Percentiles rank a stretch among this genome's conserved stretches.
These are phyloP conservation scores for Alca torda DNA, from an alignment of 2,797 vertebrate species.

Conservation along the genomic window DNA sequence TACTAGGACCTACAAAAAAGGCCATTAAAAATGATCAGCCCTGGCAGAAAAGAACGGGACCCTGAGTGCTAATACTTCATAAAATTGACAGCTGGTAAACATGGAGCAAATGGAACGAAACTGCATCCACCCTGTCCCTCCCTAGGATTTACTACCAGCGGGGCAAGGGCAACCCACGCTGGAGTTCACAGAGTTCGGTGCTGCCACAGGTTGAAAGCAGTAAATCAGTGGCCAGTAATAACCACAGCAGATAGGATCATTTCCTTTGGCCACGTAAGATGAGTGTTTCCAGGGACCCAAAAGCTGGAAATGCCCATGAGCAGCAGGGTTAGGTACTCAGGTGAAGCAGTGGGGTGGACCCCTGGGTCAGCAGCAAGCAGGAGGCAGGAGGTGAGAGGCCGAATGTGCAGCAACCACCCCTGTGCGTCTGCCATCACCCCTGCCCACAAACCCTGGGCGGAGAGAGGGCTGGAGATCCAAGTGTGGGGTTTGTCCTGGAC, in stretches of 20 bases:
- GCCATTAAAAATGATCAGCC: neutral
- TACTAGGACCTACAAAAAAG: neutral
- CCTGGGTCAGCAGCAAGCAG: neutral
- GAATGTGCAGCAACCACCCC: neutral
- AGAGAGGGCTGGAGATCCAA: neutral
- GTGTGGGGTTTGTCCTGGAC: neutral
- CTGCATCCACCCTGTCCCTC: neutral
- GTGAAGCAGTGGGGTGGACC: neutral
- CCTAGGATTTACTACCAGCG: neutral
- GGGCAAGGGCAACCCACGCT: neutral
- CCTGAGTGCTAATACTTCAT: neutral
- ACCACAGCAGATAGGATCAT: neutral
- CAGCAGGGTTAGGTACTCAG: neutral
- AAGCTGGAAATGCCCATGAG: rapidly evolving
- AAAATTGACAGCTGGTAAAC: neutral
- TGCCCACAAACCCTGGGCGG: neutral
- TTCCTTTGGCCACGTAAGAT: neutral
- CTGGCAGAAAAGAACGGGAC: neutral
- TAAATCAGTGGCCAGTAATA: neutral
- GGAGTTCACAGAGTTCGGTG: neutral
- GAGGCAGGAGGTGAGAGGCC: neutral
- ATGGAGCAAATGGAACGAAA: neutral
- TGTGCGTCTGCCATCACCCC: rapidly evolving
- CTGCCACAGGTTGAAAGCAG: neutral
- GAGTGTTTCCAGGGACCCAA: neutral